Percentiles rank a stretch among this genome's conserved stretches.
Evolutionary conservation across 2,888 invertebrate genomes (phyloP).

Genomic region (Plebejus anna): DNA sequence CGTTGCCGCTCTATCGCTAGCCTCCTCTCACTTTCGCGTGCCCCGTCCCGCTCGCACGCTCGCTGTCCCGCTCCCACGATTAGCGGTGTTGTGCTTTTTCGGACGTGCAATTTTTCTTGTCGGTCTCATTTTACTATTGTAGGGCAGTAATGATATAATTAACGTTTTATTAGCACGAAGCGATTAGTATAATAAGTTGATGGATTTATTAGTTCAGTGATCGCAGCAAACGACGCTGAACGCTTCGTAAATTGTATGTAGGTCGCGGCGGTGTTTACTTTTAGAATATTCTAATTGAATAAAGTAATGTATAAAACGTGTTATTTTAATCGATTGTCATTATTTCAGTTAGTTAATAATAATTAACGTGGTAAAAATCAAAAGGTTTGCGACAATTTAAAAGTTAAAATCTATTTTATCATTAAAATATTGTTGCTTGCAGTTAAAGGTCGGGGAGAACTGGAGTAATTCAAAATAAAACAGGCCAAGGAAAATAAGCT

Average conservation of each 20-base stretch:
- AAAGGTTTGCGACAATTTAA: too few relatives aligned
- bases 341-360: background rate
- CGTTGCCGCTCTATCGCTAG: slow-evolving; percentile 69
- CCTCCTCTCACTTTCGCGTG: slow-evolving; percentile 78
- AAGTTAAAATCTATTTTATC: background rate
- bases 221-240: slow-evolving; percentile 27
- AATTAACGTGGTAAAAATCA: background rate
- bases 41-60: slow-evolving; percentile 49
- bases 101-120: slow-evolving; percentile 70
- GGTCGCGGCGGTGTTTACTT: slow-evolving; percentile 26
- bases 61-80: slow-evolving; percentile 55
- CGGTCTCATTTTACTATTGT: slow-evolving; percentile 63
- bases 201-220: slow-evolving; percentile 23
- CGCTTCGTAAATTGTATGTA: slow-evolving; percentile 21
- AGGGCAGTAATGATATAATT: slow-evolving; percentile 47
- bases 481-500: background rate
- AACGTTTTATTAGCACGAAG: background rate
- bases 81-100: slow-evolving; percentile 79
- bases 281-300: slow-evolving; percentile 26
- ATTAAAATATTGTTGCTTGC: background rate
- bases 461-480: background rate
- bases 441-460: background rate
- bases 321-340: background rate
- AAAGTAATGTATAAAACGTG: background rate
- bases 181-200: slow-evolving; percentile 6